Evolutionary conservation across 2,797 vertebrate genomes (phyloP).

Genomic region (Enteromius fasciolatus): DNA sequence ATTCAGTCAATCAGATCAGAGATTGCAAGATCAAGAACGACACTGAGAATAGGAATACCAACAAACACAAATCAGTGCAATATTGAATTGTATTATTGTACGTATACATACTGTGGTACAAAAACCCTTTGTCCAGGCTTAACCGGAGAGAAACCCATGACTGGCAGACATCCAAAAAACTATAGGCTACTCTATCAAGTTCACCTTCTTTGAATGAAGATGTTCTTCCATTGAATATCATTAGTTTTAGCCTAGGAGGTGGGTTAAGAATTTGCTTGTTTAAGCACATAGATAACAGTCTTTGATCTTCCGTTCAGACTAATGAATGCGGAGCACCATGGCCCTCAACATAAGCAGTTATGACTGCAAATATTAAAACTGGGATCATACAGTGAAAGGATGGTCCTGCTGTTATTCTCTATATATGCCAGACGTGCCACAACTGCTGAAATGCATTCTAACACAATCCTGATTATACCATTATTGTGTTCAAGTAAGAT

Average conservation of each 20-base stretch:
- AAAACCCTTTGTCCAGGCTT: no score
- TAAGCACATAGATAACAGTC: constrained; percentile 6
- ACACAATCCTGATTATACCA: neutral
- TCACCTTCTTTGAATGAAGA: neutral
- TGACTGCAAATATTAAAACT: constrained; percentile 1
- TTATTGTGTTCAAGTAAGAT: neutral
- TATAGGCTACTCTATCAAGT: neutral
- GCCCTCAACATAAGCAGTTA: neutral
- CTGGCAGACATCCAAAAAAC: no score
- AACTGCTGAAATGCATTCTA: neutral
- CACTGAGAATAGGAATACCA: neutral
- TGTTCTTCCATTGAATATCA: neutral
- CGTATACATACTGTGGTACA: neutral
- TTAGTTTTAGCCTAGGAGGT: constrained; percentile 10
- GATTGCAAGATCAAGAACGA: neutral
- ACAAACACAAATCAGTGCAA: neutral
- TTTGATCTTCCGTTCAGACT: constrained; percentile 13
- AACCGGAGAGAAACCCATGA: no score
- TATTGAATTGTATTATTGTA: neutral
- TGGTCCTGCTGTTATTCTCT: constrained; percentile 9
- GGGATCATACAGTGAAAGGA: neutral
- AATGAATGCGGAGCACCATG: constrained; percentile 17
- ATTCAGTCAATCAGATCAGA: constrained; percentile 5
- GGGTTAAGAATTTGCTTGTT: neutral
- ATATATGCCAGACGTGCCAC: neutral